Evolutionary conservation across 1,140 invertebrate species (phyloP).

Genomic region (Palaemon carinicauda): DNA sequence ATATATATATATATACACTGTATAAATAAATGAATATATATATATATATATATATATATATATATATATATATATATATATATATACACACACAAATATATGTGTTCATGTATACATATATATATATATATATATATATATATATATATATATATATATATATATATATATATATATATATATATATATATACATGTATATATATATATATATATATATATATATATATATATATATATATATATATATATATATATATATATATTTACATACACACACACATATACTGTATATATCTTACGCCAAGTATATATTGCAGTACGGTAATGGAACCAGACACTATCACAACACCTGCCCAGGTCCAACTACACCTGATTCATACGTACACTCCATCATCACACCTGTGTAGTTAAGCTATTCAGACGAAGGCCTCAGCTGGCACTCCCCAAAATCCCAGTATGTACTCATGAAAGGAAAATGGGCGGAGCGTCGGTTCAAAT

Average conservation of each 20-base stretch:
- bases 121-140: neutral
- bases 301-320: too few relatives aligned
- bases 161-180: neutral
- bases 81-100: neutral
- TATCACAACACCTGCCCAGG: too few relatives aligned
- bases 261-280: neutral
- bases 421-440: too few relatives aligned
- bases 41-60: neutral
- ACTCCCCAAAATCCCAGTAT: too few relatives aligned
- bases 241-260: neutral
- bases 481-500: too few relatives aligned
- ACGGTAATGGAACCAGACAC: too few relatives aligned
- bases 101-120: neutral
- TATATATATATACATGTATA: neutral
- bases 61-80: neutral
- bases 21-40: too few relatives aligned
- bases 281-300: neutral
- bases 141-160: constrained; percentile 5
- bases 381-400: too few relatives aligned
- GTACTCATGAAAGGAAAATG: too few relatives aligned
- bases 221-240: neutral
- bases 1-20: neutral
- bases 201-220: neutral
- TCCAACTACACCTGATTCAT: too few relatives aligned
- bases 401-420: too few relatives aligned